Evolutionary conservation across 1,140 invertebrate genomes (phyloP).

Genomic region (Aethina tumida): DNA sequence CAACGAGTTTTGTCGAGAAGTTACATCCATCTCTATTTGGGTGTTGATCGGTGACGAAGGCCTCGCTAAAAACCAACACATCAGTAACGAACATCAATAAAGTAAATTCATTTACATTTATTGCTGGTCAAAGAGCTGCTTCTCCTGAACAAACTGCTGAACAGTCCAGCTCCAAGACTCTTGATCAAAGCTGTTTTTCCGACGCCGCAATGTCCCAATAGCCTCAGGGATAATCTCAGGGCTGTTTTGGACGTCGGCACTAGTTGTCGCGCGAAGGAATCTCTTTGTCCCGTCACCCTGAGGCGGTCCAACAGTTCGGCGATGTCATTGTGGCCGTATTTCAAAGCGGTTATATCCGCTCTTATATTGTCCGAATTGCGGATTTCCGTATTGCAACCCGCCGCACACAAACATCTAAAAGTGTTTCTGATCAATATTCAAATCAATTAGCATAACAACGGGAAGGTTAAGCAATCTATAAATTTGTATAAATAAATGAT

Average conservation of each 20-base stretch:
- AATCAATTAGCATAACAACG: too few species aligned
- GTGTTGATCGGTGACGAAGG: slow-evolving; percentile 35
- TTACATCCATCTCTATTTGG: slow-evolving; percentile 51
- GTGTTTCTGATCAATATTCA: background rate
- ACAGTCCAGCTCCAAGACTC: slow-evolving; percentile 58
- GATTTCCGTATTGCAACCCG: slow-evolving; percentile 58
- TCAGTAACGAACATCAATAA: background rate
- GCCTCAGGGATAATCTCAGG: slow-evolving; percentile 59
- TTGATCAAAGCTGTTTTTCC: slow-evolving; percentile 70
- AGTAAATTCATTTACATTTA: slow-evolving; percentile 32
- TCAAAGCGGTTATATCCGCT: slow-evolving; percentile 72
- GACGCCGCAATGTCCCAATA: slow-evolving; percentile 67
- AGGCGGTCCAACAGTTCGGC: slow-evolving; percentile 61
- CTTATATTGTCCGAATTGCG: slow-evolving; percentile 63
- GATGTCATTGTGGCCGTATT: slow-evolving; percentile 66
- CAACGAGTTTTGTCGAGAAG: slow-evolving; percentile 49
- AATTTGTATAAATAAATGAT: too few species aligned
- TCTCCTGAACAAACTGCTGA: slow-evolving; percentile 52
- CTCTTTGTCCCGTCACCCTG: slow-evolving; percentile 43
- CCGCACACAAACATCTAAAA: slow-evolving; percentile 58
- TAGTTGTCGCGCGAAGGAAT: slow-evolving; percentile 61
- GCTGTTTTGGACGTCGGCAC: slow-evolving; percentile 53
- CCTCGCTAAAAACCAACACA: slow-evolving; percentile 26
- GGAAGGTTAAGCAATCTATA: too few species aligned
- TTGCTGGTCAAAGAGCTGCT: slow-evolving; percentile 38